phyloP scores from a whole-genome alignment of 1,140 invertebrate genomes.

The Triops longicaudatus region DNA sequence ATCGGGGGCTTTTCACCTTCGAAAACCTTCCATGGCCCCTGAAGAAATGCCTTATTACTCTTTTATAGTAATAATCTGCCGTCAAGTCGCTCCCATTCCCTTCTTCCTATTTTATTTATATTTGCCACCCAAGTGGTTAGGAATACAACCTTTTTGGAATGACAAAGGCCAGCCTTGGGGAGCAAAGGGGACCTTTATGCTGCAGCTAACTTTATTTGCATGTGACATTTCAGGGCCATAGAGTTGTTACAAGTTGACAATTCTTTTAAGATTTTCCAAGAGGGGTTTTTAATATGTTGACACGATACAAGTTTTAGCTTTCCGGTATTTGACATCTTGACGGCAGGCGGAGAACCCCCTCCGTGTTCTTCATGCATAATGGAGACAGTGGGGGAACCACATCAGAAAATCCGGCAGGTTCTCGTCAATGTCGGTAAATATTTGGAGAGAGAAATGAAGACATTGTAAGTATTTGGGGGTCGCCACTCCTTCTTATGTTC shows the following conservation, averaged over 20 bases:
- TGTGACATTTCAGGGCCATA: neutral
- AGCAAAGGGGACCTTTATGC: no score
- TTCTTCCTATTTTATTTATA: no score
- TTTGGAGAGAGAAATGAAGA: conserved; percentile 2
- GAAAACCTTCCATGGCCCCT: neutral
- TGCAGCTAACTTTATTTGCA: no score
- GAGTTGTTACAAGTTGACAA: neutral
- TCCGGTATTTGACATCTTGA: neutral
- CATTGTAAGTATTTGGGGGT: neutral
- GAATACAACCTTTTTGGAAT: no score
- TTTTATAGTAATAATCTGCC: no score
- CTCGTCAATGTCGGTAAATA: neutral
- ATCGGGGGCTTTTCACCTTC: neutral
- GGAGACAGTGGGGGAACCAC: neutral
- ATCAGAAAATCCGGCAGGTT: neutral
- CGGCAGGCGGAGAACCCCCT: neutral
- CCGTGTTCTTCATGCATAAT: conserved; percentile 2
- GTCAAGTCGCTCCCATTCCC: no score
- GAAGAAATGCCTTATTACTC: no score
- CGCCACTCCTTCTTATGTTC: no score
- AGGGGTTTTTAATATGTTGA: neutral
- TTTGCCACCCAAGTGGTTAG: no score
- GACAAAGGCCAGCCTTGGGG: no score
- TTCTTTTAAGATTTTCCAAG: neutral
- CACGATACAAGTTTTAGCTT: neutral